Percentiles rank a stretch among this genome's conserved stretches.
Conservation (phyloP, 2,888 invertebrate genomes). For the Polydesmus complanatus region DNA sequence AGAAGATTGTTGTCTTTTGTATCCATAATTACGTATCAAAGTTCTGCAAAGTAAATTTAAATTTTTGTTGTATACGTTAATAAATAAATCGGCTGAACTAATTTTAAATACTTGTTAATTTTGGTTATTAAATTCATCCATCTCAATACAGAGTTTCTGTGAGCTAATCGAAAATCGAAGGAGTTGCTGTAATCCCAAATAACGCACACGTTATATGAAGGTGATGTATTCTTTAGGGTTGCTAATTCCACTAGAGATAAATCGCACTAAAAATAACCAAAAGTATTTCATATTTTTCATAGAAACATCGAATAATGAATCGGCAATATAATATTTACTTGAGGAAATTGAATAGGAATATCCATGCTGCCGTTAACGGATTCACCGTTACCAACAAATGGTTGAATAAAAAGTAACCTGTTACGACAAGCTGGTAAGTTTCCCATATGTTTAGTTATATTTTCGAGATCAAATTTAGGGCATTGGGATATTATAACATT, state of each 20-base stretch:
- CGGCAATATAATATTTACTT: neutral
- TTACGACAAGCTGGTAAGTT: slow-evolving; percentile 3
- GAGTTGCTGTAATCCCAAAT: slow-evolving; percentile 1
- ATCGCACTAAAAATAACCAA: slow-evolving; percentile 6
- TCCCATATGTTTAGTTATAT: slow-evolving; percentile 4
- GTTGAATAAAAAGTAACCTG: slow-evolving; percentile 8
- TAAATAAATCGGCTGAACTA: too few relatives aligned
- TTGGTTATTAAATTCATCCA: slow-evolving; percentile 7
- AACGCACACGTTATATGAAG: slow-evolving; percentile 1
- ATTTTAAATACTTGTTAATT: slow-evolving; percentile 3
- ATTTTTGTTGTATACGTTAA: neutral
- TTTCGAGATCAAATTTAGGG: slow-evolving; percentile 1
- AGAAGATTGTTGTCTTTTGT: neutral
- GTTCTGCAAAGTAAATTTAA: neutral
- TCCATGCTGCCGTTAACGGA: neutral
- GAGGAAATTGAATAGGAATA: neutral
- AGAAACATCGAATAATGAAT: too few relatives aligned
- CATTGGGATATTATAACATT: slow-evolving; percentile 8
- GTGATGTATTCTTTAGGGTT: neutral
- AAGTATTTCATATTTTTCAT: too few relatives aligned
- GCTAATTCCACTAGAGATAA: neutral
- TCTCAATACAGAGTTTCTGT: neutral
- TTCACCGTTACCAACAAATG: neutral
- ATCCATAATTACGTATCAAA: slow-evolving; percentile 1
- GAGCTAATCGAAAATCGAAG: slow-evolving; percentile 5